Evolutionary conservation across 1,140 invertebrate species (phyloP), one percentile per base, ranked within the genome.

Genomic region (Scaptomyza pallida): DNA sequence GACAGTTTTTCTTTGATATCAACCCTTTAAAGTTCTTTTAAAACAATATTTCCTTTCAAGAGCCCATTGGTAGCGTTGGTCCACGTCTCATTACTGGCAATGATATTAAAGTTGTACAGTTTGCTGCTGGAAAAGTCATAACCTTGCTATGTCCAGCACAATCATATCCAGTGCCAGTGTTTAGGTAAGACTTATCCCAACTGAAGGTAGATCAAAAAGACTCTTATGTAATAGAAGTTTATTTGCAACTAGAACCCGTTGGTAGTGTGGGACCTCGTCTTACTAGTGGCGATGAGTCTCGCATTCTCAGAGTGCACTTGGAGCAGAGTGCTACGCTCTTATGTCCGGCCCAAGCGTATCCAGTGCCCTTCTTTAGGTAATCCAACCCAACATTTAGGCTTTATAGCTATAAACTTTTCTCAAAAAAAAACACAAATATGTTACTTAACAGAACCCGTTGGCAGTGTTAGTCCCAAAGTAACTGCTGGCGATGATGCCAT

Each of bases 81-180:
- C 95, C 95, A 93, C 92, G 93, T 94, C 71, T 86, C n/a, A 56
- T 86, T 0, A 69, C 82, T 2, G 81, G 81, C 10, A 86, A 86
- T 62, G 93, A 80, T 33, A 78, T 93, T 63, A 94, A 92, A 92
- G 93, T 92, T 93, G 93, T 62, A 68, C 93, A 75, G 75, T 95
- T 41, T 92, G 94, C 61, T 94, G 95, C 91, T 92, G 93, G 57
- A 93, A 94, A 60, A 9, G 10, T 82, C n/a, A 94, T 93, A 41
- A 90, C 92, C 2, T 85, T 96, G 44, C 92, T 95, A n/a, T 96
- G 95, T 89, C 95, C 94, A 86, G 94, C 95, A 55, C 95, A 96
- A 92, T 95, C 94, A 23, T 95, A 93, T 92, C 95, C 95, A 68
- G 93, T 94, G 85, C 93, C 93, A 37, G 67, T 93, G 55, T 93